Conservation (phyloP, 2,888 invertebrate genomes). For the Lepeophtheirus nordmannii region DNA sequence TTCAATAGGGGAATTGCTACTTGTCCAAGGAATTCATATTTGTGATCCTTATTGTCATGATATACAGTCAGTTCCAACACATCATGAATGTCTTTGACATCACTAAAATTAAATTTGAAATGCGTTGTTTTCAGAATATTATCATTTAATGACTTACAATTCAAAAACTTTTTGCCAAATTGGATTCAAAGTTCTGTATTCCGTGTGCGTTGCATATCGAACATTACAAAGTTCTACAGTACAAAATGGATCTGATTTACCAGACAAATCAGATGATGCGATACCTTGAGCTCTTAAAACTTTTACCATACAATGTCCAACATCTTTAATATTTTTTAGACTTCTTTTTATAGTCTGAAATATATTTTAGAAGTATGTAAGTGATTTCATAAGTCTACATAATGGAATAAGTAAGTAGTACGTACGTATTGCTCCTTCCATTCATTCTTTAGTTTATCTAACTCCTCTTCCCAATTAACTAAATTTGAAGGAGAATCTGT, state of each 20-base stretch:
- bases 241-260: slow-evolving; percentile 96
- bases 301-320: slow-evolving; percentile 86
- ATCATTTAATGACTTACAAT: slow-evolving; percentile 51
- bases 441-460: slow-evolving; percentile 48
- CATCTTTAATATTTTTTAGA: slow-evolving; percentile 59
- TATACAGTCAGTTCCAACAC: slow-evolving; percentile 86
- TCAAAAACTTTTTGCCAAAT: slow-evolving; percentile 98
- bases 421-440: slow-evolving; percentile 51
- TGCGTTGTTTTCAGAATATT: not conserved
- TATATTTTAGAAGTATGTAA: slow-evolving; percentile 31
- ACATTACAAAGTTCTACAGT: slow-evolving; percentile 88
- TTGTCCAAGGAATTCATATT: slow-evolving; percentile 91
- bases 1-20: slow-evolving; percentile 65
- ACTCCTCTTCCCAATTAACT: slow-evolving; percentile 63
- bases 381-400: not conserved
- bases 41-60: slow-evolving; percentile 94
- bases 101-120: slow-evolving; percentile 40
- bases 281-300: slow-evolving; percentile 67
- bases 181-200: slow-evolving; percentile 89
- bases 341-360: slow-evolving; percentile 50
- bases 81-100: slow-evolving; percentile 88
- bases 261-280: slow-evolving; percentile 85
- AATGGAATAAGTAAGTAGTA: not conserved
- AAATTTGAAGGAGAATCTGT: slow-evolving; percentile 83
- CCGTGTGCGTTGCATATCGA: slow-evolving; percentile 89